Evolutionary conservation across 2,888 invertebrate species (phyloP), one percentile per base, ranked within the genome.

Genomic region (Drosophila nigricruria): DNA sequence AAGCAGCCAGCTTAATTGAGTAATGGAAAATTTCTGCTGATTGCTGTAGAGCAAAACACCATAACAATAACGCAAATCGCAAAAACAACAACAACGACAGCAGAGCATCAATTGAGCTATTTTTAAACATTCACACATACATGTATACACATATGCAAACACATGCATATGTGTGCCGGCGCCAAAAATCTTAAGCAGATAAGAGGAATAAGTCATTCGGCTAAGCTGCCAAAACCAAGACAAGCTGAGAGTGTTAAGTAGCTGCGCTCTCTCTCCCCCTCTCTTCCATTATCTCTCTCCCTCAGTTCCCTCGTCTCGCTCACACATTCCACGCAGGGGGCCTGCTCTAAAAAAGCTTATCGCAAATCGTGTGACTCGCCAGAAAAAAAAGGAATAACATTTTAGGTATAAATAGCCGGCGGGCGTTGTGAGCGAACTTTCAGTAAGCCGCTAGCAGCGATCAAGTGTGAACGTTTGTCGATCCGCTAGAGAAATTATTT

Each of bases 11-110:
- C 57, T 71, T 60, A 75, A 81, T 72, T 79, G 68, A 80, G 64
- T 68, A 78, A 67, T 82, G 83, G 83, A 82, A 82, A 82, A 67
- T 82, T 82, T 77, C 62, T 69, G 27, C 70, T 72, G 80, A 75
- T 73, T 74, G 66, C 42, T 42, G 42, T 47, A 20, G 34, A 42
- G 40, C 54, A 60, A 40, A 23, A 27, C 40, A 27, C 40, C 60
- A 60, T 56, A 66, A 64, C 52, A 64, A 66, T 52, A 76, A 67
- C 45, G 49, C 20, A 38, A 45, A 23, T 23, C 30, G 23, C 62
- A 57, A 45, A 40, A 76, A 36, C 14, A 43, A 14, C 54, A 54
- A 25, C 23, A 60, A 32, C 56, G 62, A 50, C 52, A 53, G 58
- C 53, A 45, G 32, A 43, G 32, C 61, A 64, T 65, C 54, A 54